Conservation (phyloP, 2,888 invertebrate species). For the Habrosyne pyritoides region DNA sequence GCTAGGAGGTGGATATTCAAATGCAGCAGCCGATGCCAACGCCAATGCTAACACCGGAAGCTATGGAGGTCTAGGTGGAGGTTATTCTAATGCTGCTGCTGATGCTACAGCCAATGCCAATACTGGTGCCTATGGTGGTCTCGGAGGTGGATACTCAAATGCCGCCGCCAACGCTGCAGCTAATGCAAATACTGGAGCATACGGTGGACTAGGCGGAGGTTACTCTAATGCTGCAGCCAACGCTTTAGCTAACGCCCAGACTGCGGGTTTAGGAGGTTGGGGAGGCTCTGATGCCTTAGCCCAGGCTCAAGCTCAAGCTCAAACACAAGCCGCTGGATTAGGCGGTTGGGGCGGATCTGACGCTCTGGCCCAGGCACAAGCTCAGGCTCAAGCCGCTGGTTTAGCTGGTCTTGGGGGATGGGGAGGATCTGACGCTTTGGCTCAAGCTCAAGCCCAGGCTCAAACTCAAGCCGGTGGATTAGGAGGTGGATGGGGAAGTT, state of each 20-base stretch:
- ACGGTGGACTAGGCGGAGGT: slow-evolving; percentile 18
- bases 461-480: too few relatives aligned
- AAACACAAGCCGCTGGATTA: slow-evolving; percentile 15
- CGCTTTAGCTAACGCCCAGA: slow-evolving; percentile 18
- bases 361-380: neutral
- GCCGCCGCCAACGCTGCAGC: slow-evolving; percentile 18
- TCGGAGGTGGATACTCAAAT: slow-evolving; percentile 6
- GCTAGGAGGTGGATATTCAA: slow-evolving; percentile 13
- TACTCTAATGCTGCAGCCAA: slow-evolving; percentile 19
- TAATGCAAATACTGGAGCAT: slow-evolving; percentile 14
- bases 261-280: slow-evolving; percentile 15
- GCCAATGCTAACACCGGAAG: slow-evolving; percentile 13
- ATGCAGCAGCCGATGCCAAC: slow-evolving; percentile 14
- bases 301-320: too few relatives aligned
- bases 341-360: too few relatives aligned
- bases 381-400: too few relatives aligned
- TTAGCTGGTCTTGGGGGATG: slow-evolving; percentile 17
- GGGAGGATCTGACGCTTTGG: too few relatives aligned
- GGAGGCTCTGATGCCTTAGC: slow-evolving; percentile 22
- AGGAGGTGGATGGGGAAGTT: slow-evolving; percentile 9
- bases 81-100: neutral
- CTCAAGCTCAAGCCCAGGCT: slow-evolving; percentile 9
- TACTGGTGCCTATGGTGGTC: slow-evolving; percentile 2
- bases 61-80: slow-evolving; percentile 15
- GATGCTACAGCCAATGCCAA: slow-evolving; percentile 15